Base-by-base conservation (phyloP, 2,888 invertebrate species). In the Dromius quadrimaculatus region DNA sequence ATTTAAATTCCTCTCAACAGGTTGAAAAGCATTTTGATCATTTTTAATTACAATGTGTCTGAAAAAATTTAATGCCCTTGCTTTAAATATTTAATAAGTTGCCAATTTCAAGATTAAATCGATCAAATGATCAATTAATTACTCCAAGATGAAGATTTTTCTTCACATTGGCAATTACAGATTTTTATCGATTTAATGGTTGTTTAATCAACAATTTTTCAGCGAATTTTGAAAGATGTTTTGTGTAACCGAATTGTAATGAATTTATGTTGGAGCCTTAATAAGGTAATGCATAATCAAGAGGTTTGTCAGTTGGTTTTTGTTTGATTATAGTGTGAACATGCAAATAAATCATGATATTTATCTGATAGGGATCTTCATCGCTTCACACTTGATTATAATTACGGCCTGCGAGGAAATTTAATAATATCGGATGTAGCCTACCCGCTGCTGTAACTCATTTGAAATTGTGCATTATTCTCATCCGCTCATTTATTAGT, bases 151-250 rank as follows among this genome's bases (percentile, higher is more conserved):
- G 34, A 59, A 59, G 59, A 59, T 59, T 59, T 59, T 59, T 34
- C 36, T 59, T 28, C 6, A 59, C 13, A 57, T 68, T 68, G 57
- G 32, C 59, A 68, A 68, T 59, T 59, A 8, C 43, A 43, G 68
- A 68, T 68, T 15, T 59, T 59, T 68, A 68, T 59, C 68, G 41
- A 13, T 22, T 4, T 41, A 59, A 59, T 43, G 45, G 43, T 43
- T 68, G 34, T 68, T 68, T 66, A 66, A 66, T 66, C 43, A 32
- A 32, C 28, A 20, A 68, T 59, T 45, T 59, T 68, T 59, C 45
- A 59, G 23, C 43, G 45, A 59, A 59, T 36, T 59, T 59, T 59
- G 34, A 59, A 59, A 59, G 59, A 59, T 59, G 59, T 36, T 59
- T 59, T 20, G 19, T 34, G 34, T 13, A 54, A 6, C 50, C 11